Evolutionary conservation across 2,797 vertebrate species (phyloP).

Genomic region (Sebastes minor): DNA sequence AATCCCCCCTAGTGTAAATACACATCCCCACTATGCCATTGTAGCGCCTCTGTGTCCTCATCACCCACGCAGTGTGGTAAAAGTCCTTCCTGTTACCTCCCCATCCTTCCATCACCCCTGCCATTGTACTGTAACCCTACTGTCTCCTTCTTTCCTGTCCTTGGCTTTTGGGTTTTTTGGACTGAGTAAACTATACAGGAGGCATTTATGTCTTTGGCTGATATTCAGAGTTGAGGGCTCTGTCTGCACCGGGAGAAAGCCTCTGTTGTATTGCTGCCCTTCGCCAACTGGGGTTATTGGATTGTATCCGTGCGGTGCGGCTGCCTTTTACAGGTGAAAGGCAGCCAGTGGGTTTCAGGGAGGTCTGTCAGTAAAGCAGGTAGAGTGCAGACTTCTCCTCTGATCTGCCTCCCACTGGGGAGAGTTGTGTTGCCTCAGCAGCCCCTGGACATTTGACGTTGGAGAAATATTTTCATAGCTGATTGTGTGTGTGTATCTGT

Average conservation of each 20-base stretch:
- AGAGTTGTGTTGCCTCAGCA: conserved; percentile 44
- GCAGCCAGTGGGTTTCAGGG: conserved; percentile 68
- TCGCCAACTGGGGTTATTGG: conserved; percentile 37
- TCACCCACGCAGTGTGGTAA: conserved; percentile 69
- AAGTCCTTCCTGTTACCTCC: conserved; percentile 61
- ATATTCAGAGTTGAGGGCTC: conserved; percentile 45
- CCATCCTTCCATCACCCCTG: conserved; percentile 54
- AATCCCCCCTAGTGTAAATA: conserved; percentile 65
- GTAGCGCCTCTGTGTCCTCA: conserved; percentile 48
- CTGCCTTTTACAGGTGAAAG: conserved; percentile 69
- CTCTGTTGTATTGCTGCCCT: conserved; percentile 54
- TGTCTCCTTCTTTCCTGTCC: conserved; percentile 56
- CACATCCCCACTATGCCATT: conserved; percentile 47
- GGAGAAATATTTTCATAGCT: conserved; percentile 76
- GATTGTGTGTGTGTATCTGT: conserved; percentile 57
- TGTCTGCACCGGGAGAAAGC: conserved; percentile 56
- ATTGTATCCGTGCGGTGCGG: conserved; percentile 29
- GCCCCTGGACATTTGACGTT: conserved; percentile 68
- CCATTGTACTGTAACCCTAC: conserved; percentile 61
- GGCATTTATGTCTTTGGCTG: conserved; percentile 61
- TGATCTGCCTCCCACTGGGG: conserved; percentile 58
- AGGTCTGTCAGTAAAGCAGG: conserved; percentile 74
- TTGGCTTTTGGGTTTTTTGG: conserved; percentile 45
- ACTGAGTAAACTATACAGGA: conserved; percentile 51
- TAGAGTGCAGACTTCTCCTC: conserved; percentile 52